Conservation (phyloP, 1,140 invertebrate species). For the Procambarus clarkii region DNA sequence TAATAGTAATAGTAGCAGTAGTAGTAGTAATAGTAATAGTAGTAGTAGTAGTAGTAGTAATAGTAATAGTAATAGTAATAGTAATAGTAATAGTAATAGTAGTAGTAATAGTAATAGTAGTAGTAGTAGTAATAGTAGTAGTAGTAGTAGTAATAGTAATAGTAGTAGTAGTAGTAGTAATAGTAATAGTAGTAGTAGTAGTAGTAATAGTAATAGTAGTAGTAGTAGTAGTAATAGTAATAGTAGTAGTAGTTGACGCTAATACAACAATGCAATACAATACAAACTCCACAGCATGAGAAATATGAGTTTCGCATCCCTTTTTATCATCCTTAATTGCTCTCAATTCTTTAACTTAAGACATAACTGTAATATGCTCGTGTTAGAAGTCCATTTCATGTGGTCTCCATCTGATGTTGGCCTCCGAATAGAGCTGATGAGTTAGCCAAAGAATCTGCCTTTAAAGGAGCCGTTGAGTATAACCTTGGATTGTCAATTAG, state of each 20-base stretch:
- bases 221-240: background rate
- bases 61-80: too few species aligned
- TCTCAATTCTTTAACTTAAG: too few species aligned
- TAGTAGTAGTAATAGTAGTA: background rate
- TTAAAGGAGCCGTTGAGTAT: too few species aligned
- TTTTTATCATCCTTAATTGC: too few species aligned
- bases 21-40: too few species aligned
- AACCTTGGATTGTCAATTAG: too few species aligned
- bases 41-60: too few species aligned
- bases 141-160: background rate
- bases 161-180: background rate
- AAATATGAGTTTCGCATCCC: background rate
- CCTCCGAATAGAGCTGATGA: too few species aligned
- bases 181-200: background rate
- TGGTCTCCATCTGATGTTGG: too few species aligned
- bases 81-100: too few species aligned
- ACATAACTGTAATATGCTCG: too few species aligned
- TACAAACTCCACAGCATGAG: background rate
- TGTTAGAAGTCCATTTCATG: background rate
- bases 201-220: background rate
- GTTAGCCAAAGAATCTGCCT: too few species aligned
- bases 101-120: background rate
- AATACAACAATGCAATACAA: background rate
- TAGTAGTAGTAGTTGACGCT: background rate
- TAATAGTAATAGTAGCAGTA: background rate